Base-by-base conservation (phyloP, 2,888 invertebrate species). In the Coelopa pilipes region DNA sequence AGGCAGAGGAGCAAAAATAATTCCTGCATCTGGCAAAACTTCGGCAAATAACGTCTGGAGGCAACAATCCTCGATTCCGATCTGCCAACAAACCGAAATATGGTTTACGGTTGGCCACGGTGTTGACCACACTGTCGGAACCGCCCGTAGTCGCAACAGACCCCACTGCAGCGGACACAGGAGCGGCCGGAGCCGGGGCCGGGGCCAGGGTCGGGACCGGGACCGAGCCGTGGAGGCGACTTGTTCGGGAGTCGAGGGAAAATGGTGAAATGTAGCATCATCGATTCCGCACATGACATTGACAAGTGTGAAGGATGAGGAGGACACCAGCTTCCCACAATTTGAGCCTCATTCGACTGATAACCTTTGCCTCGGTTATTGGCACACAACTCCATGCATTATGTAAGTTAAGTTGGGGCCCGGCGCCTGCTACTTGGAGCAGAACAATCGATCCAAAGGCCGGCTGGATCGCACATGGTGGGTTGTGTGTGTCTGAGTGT, bases 251-350 rank as follows among this genome's bases (percentile, higher is more conserved):
- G 47, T 46, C 47, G 47, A 17, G 65, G 12, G 66, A 49, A 66
- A 66, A 66, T 66, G 50, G 21, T 66, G 66, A 66, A 66, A 49
- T 49, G 12, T 53, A 24, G 50, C 50, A 24, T 66, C 50, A 50
- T 66, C 50, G 49, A 24, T 66, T 66, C 19, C 50, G 50, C 50
- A 21, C 50, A 66, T 53, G 66, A 66, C 24, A 66, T 66, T 66
- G 50, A 66, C 50, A 50, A 66, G 50, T 50, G 24, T 82, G 83
- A 83, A 83, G 82, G 81, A 83, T 83, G 84, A 84, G 80, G 83
- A 84, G 80, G 78, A 79, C 76, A 78, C 65, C 67, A 67, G n/a
- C 68, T 55, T 68, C 53, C 12, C 68, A 63, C 46, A 70, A 70
- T 65, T 76, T 75, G 70, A 75, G 76, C 74, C 70, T 71, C 57